Evolutionary conservation across 2,888 invertebrate genomes (phyloP).

Genomic region (Sinhomidia bicolor): DNA sequence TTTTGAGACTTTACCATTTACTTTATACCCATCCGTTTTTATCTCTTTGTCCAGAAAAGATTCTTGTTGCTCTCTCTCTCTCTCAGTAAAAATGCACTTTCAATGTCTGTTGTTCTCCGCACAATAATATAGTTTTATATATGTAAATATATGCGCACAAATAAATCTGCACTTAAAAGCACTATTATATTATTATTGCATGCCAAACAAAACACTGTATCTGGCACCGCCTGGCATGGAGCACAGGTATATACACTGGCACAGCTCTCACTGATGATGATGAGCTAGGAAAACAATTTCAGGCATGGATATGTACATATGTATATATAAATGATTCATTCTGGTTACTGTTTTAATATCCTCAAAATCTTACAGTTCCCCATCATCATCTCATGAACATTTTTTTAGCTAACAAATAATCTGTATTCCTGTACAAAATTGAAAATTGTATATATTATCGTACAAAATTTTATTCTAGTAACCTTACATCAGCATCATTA

Average conservation of each 20-base stretch:
- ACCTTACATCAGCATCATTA: too few relatives aligned
- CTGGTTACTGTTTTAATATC: background rate
- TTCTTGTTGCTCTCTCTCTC: background rate
- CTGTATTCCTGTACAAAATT: background rate
- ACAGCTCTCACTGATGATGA: too few relatives aligned
- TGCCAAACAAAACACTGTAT: slow-evolving; percentile 6
- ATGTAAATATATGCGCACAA: background rate
- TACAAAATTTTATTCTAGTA: background rate
- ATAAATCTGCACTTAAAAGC: background rate
- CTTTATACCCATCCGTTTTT: background rate
- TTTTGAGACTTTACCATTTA: slow-evolving; percentile 44
- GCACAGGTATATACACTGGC: background rate
- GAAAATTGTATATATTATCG: background rate
- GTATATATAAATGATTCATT: background rate
- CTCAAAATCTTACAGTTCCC: background rate
- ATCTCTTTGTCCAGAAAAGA: background rate
- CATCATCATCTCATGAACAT: background rate
- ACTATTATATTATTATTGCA: slow-evolving; percentile 4
- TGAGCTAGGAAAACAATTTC: background rate
- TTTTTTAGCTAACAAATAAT: background rate
- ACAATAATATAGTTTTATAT: background rate
- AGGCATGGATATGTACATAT: slow-evolving; percentile 1
- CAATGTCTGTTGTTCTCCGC: background rate
- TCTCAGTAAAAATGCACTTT: slow-evolving; percentile 45
- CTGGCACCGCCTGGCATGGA: slow-evolving; percentile 39